phyloP scores from a whole-genome alignment of 2,888 invertebrate species.

The Parapristionchus giblindavisi region DNA sequence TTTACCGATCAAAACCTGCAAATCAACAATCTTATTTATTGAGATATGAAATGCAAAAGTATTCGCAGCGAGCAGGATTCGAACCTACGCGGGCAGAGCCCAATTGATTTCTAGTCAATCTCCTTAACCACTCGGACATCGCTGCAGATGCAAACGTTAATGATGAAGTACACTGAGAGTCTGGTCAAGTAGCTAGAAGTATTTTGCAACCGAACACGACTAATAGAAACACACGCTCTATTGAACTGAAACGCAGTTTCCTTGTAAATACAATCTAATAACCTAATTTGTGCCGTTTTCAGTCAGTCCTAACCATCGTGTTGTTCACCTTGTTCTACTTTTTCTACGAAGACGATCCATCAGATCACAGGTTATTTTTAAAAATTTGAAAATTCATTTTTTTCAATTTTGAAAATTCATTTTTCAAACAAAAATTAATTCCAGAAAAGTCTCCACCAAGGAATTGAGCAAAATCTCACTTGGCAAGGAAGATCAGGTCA shows the following conservation, averaged over 20 bases:
- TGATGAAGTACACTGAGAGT: too few species aligned
- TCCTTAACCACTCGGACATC: conserved; percentile 60
- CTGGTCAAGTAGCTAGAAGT: too few species aligned
- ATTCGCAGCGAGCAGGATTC: conserved; percentile 51
- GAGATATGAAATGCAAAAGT: not conserved
- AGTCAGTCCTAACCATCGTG: conserved; percentile 24
- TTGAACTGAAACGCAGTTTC: too few species aligned
- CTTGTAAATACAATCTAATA: too few species aligned
- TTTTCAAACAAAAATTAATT: not conserved
- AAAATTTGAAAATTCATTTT: not conserved
- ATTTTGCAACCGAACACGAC: too few species aligned
- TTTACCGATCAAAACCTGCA: too few species aligned
- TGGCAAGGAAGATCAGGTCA: conserved; percentile 12
- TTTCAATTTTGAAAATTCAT: not conserved
- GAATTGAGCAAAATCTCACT: conserved; percentile 11
- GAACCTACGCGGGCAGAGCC: conserved; percentile 61
- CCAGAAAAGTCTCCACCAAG: conserved; percentile 34
- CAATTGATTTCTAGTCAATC: conserved; percentile 64
- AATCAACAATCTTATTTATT: not conserved
- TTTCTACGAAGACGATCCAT: conserved; percentile 33
- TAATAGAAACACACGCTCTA: too few species aligned
- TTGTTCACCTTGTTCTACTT: conserved; percentile 14
- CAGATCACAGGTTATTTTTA: conserved; percentile 22
- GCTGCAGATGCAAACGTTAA: not conserved
- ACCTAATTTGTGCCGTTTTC: too few species aligned